Evolutionary conservation across 2,797 vertebrate species (phyloP), one percentile per base, ranked within the genome.

Genomic region (Astyanax mexicanus): DNA sequence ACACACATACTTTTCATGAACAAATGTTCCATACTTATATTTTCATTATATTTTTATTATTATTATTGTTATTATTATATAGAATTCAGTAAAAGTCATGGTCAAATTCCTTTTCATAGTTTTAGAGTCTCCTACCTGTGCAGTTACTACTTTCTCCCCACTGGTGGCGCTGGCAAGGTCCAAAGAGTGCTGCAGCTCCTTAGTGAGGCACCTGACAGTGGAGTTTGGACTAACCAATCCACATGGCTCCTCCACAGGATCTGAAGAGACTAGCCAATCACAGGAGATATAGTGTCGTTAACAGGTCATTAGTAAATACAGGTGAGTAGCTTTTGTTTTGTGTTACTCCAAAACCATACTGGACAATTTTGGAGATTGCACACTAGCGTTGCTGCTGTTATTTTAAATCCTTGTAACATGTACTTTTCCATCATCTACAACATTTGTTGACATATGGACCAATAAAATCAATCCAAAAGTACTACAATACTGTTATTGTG

Each of bases 111-210:
- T n/a, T 13, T 35, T 58, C 6, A 47, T 6, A 11, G 5, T 35
- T 25, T 42, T 54, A 32, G 12, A 17, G 25, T 12, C 21, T 84
- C 92, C 87, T 71, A 97, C 98, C 95, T 99, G 96, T 61, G 96
- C 97, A 35, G 96, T 99, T 64, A 99, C 98, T 44, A 99, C 92
- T 90, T 99, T 99, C 82, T 98, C 96, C 77, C 98, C 98, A 54
- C 97, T 98, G 75, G 97, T 98, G 83, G 97, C 97, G 40, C 98
- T 99, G 77, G 98, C 98, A 76, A 99, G 92, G 91, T 99, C 98
- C 90, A 99, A 88, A 84, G 97, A 98, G 89, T 96, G 97, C 88
- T 96, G 96, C 55, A 96, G 92, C 80, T 99, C 98, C 91, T 96
- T 96, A 81, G 93, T 89, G 77, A 95, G 82, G 87, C 88, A 90